Evolutionary conservation across 2,888 invertebrate genomes (phyloP).

Genomic region (Uloborus plumipes): DNA sequence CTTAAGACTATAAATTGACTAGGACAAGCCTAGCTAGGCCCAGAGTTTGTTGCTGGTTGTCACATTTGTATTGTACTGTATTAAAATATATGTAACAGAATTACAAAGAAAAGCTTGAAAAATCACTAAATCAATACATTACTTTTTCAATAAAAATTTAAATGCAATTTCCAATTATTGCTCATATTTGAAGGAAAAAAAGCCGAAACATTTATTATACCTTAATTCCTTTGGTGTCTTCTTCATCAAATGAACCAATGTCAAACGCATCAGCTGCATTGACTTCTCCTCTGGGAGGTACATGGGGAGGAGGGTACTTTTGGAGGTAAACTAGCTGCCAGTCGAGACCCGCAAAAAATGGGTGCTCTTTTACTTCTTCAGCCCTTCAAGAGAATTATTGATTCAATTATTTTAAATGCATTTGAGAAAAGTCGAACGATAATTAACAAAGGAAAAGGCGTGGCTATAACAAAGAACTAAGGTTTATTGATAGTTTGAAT

Average conservation of each 20-base stretch:
- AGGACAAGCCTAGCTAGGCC: no score
- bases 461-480: no score
- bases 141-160: no score
- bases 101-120: no score
- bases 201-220: constrained; percentile 1
- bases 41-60: no score
- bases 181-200: not conserved
- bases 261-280: constrained; percentile 99
- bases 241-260: constrained; percentile 99
- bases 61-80: no score
- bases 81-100: no score
- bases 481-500: no score
- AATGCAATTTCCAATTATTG: not conserved
- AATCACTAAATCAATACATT: not conserved
- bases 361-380: constrained; percentile 96
- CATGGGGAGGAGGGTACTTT: constrained; percentile 97
- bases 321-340: constrained; percentile 99
- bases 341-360: constrained; percentile 97
- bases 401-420: no score
- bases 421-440: no score
- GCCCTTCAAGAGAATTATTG: constrained; percentile 77
- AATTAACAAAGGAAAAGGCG: no score
- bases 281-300: constrained; percentile 98
- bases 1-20: no score
- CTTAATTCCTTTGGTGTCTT: constrained; percentile 96